Evolutionary conservation across 2,797 vertebrate species (phyloP).

Genomic region (Glossophaga mutica): DNA sequence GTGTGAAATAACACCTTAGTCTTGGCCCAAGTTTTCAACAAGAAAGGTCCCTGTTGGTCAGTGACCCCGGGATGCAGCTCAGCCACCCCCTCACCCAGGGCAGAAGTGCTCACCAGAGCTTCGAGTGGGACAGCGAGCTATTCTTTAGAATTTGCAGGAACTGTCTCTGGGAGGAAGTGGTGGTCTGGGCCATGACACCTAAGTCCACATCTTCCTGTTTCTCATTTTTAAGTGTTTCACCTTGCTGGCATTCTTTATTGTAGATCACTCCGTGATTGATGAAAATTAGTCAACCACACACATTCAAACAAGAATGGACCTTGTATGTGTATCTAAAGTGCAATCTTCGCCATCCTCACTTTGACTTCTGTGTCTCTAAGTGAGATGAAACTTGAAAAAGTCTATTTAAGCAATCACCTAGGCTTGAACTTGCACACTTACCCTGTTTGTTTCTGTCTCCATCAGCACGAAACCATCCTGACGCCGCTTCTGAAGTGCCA

Average conservation of each 20-base stretch:
- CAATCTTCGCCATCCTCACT: background rate
- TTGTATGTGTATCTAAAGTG: background rate
- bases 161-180: background rate
- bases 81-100: background rate
- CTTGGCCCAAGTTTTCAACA: background rate
- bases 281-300: background rate
- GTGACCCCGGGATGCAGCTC: background rate
- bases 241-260: background rate
- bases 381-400: background rate
- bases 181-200: background rate
- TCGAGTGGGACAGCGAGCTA: background rate
- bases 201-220: background rate
- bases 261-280: background rate
- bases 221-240: background rate
- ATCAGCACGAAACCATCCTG: background rate
- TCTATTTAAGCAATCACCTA: background rate
- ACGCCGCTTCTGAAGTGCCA: background rate
- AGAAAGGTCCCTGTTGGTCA: background rate
- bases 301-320: background rate
- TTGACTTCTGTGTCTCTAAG: background rate
- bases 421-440: background rate
- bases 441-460: background rate
- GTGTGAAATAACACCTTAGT: background rate
- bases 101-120: background rate
- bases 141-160: background rate